These are phyloP conservation scores for Lymantria monacha DNA, from an alignment of 2,888 invertebrate genomes.

Conservation along the genomic window DNA sequence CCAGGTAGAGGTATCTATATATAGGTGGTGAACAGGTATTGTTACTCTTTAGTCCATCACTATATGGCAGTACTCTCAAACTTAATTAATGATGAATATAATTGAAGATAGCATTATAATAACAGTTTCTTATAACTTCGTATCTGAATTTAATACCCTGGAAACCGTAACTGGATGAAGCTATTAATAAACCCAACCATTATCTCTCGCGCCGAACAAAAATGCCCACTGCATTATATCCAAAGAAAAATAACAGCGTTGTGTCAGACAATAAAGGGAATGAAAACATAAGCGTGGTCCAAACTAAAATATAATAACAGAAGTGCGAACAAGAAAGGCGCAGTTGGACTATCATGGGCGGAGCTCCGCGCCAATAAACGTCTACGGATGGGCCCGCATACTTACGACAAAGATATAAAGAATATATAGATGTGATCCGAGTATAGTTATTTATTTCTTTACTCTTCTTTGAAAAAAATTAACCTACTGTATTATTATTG, in stretches of 20 bases:
- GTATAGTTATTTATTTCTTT: not conserved
- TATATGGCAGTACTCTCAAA: no score
- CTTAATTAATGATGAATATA: no score
- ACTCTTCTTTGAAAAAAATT: not conserved
- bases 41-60: no score
- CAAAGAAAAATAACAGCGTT: conserved; percentile 10
- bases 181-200: not conserved
- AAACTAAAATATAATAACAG: conserved; percentile 40
- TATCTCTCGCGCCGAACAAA: not conserved
- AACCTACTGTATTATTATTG: no score
- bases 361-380: conserved; percentile 49
- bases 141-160: not conserved
- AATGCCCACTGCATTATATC: conserved; percentile 4
- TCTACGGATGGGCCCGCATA: conserved; percentile 32
- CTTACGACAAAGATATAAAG: not conserved
- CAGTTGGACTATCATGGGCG: conserved; percentile 33
- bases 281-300: conserved; percentile 25
- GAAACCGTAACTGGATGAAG: not conserved
- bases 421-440: conserved; percentile 5
- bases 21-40: no score
- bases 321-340: conserved; percentile 34
- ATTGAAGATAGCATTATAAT: no score
- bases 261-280: conserved; percentile 20
- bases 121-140: not conserved
- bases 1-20: no score